A percentile compares a stretch with the other conserved stretches of the same genome.
phyloP scores from a whole-genome alignment of 2,888 invertebrate species.

The Sepioteuthis lessoniana region DNA sequence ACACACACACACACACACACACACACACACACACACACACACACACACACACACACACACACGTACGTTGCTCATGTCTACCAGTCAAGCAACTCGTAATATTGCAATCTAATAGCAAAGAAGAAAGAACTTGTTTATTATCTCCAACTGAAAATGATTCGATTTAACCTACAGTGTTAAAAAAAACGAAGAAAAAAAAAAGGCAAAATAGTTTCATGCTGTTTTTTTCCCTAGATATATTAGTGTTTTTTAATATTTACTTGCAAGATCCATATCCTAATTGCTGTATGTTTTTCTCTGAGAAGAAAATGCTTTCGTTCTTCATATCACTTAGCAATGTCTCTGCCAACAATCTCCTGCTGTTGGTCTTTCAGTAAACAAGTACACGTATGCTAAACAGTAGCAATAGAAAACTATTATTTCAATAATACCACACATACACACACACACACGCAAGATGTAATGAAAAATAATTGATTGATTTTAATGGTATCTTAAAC shows the following conservation, averaged over 20 bases:
- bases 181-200: background rate
- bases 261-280: background rate
- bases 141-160: background rate
- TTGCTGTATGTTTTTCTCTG: background rate
- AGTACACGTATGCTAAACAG: background rate
- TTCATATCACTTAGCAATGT: background rate
- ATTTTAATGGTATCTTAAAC: too few species aligned
- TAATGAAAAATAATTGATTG: too few species aligned
- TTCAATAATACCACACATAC: background rate
- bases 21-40: too few species aligned
- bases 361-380: slow-evolving; percentile 8
- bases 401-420: background rate
- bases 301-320: background rate
- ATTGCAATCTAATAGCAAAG: background rate
- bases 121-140: background rate
- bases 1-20: too few species aligned
- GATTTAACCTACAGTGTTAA: background rate
- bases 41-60: too few species aligned
- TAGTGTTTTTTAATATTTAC: background rate
- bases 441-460: background rate
- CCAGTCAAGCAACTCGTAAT: too few species aligned
- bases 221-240: background rate
- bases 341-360: slow-evolving; percentile 2
- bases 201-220: background rate
- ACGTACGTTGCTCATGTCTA: too few species aligned